phyloP scores from a whole-genome alignment of 2,888 invertebrate genomes.

The Coleophora deauratella region DNA sequence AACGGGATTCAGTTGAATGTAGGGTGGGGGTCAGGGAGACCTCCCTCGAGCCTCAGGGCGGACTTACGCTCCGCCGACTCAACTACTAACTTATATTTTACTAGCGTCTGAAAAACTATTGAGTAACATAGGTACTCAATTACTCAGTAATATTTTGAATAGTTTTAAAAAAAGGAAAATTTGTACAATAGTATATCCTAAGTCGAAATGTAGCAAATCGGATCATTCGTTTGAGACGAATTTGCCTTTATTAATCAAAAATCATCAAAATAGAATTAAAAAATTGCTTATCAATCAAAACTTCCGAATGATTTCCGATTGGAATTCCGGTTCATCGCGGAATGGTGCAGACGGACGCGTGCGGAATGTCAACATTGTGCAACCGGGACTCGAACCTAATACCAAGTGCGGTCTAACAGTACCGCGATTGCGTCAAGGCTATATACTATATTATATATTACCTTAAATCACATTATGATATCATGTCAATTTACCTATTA shows the following conservation, averaged over 20 bases:
- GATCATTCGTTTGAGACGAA: not conserved
- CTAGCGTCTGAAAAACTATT: not conserved
- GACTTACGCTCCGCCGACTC: not conserved
- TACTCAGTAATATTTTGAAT: too few species aligned
- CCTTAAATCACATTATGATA: too few species aligned
- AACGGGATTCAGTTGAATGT: conserved; percentile 3
- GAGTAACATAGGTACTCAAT: not conserved
- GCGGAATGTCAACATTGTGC: conserved; percentile 36
- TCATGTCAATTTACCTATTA: too few species aligned
- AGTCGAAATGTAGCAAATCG: not conserved
- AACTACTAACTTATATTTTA: not conserved
- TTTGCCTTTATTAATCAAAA: too few species aligned
- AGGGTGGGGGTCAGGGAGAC: conserved; percentile 14
- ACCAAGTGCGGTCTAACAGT: conserved; percentile 38
- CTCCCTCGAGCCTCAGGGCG: conserved; percentile 9
- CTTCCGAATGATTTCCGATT: conserved; percentile 19
- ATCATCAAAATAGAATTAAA: too few species aligned
- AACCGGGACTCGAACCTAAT: conserved; percentile 40
- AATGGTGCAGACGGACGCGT: conserved; percentile 21
- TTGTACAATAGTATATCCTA: too few species aligned
- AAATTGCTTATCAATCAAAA: not conserved
- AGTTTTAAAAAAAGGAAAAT: too few species aligned
- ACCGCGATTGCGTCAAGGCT: conserved; percentile 27
- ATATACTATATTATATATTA: conserved; percentile 13
- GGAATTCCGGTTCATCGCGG: conserved; percentile 22